Conservation (phyloP, 2,113 vertebrate genomes). For the Abramis brama region DNA sequence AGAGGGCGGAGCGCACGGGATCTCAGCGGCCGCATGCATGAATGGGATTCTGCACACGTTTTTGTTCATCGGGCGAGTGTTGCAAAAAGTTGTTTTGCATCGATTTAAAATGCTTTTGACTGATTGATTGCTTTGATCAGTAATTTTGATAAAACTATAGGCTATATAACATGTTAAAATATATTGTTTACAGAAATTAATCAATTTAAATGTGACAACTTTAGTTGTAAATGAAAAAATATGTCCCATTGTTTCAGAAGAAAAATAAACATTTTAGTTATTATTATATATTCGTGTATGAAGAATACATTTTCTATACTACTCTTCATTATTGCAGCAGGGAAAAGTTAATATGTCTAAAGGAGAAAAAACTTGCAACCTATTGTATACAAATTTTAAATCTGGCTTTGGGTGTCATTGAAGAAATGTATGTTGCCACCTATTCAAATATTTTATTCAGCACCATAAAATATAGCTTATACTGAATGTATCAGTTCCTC, state of each 20-base stretch:
- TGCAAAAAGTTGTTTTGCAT: constrained; percentile 4
- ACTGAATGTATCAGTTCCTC: constrained; percentile 58
- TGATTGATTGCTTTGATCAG: neutral
- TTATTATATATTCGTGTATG: neutral
- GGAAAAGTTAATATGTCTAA: neutral
- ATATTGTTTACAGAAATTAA: neutral
- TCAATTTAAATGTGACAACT: neutral
- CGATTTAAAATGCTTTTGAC: neutral
- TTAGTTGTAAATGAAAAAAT: neutral
- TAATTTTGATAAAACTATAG: neutral
- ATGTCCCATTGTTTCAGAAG: too few species aligned
- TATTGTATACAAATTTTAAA: neutral
- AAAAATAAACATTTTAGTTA: neutral
- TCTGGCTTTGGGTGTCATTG: neutral
- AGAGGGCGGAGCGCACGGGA: constrained; percentile 62
- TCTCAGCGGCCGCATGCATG: constrained; percentile 20
- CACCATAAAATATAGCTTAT: too few species aligned
- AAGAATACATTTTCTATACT: neutral
- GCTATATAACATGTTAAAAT: neutral
- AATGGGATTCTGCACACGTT: constrained; percentile 37
- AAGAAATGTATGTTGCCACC: too few species aligned
- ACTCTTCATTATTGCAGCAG: neutral
- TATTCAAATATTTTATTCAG: too few species aligned
- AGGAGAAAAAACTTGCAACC: neutral
- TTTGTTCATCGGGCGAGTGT: neutral